Evolutionary conservation across 2,888 invertebrate genomes (phyloP).

Genomic region (Sympetrum striolatum): DNA sequence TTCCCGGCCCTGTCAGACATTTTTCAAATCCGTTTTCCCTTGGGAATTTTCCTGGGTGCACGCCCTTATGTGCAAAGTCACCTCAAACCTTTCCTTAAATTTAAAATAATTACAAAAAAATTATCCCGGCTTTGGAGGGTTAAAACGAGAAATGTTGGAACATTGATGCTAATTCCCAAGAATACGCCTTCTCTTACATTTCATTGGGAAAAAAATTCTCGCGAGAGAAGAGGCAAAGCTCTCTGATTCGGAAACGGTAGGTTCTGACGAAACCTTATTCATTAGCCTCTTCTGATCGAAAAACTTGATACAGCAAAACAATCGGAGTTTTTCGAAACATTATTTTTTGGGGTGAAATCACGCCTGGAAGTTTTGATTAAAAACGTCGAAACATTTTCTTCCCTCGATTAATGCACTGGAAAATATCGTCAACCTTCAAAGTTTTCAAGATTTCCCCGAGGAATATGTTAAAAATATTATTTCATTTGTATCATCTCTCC

Average conservation of each 20-base stretch:
- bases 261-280: background rate
- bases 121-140: too few relatives aligned
- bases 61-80: too few relatives aligned
- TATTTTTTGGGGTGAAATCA: background rate
- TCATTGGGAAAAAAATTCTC: background rate
- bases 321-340: background rate
- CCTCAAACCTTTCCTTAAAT: too few relatives aligned
- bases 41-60: too few relatives aligned
- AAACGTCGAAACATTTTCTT: background rate
- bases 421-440: too few relatives aligned
- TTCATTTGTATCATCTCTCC: too few relatives aligned
- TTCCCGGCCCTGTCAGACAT: too few relatives aligned
- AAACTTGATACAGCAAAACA: constrained; percentile 2
- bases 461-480: too few relatives aligned
- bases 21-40: too few relatives aligned
- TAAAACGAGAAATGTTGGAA: background rate
- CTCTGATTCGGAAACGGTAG: background rate
- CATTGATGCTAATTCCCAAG: background rate
- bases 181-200: background rate
- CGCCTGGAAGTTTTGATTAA: background rate
- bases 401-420: background rate
- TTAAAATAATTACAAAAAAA: too few relatives aligned
- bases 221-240: background rate
- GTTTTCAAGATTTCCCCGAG: too few relatives aligned
- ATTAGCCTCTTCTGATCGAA: background rate